Conservation (phyloP, 2,113 vertebrate species). For the Oreotrochilus melanogaster region DNA sequence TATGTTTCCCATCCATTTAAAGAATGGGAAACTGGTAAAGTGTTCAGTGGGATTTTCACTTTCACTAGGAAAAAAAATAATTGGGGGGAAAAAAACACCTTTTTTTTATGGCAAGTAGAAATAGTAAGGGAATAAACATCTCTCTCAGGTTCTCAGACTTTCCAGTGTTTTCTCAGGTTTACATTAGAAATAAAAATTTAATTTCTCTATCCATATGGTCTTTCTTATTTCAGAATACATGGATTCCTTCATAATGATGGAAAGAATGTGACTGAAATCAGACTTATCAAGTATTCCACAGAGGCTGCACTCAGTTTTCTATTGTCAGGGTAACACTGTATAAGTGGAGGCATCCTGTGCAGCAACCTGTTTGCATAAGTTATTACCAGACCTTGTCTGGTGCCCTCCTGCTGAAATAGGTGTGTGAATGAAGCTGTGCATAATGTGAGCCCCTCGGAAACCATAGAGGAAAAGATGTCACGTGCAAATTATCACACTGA, state of each 20-base stretch:
- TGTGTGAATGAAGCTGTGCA: not conserved
- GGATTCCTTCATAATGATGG: not conserved
- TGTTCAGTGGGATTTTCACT: not conserved
- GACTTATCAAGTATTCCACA: not conserved
- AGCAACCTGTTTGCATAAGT: not conserved
- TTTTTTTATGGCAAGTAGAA: not conserved
- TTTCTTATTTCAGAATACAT: not conserved
- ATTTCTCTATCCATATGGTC: not conserved
- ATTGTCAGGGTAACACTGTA: accelerated
- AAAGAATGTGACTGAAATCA: not conserved
- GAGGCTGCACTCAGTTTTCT: not conserved
- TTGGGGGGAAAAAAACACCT: not conserved
- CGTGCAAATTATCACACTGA: not conserved
- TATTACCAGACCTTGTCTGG: not conserved
- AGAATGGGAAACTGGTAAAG: not conserved
- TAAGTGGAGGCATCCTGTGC: not conserved
- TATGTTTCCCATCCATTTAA: not conserved
- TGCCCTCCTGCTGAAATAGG: not conserved
- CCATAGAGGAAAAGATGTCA: not conserved
- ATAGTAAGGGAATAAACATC: not conserved
- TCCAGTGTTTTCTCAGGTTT: not conserved
- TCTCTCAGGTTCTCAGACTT: not conserved
- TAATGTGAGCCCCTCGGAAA: not conserved
- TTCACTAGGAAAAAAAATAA: not conserved
- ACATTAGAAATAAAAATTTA: not conserved